phyloP scores from a whole-genome alignment of 2,888 invertebrate genomes.

The Mythimna lalbum region DNA sequence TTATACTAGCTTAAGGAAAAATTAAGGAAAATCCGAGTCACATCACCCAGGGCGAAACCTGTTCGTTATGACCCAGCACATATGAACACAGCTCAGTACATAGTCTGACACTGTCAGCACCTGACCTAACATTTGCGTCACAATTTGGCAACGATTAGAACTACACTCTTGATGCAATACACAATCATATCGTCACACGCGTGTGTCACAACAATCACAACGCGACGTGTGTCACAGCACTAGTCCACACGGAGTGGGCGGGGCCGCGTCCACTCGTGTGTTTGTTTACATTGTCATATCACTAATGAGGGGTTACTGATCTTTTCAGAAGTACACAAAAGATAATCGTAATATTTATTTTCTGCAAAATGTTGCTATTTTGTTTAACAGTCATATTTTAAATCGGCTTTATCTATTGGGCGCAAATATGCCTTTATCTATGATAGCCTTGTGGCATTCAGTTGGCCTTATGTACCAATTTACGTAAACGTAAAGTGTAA shows the following conservation, averaged over 20 bases:
- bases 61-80: not conserved
- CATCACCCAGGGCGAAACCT: too few relatives aligned
- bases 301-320: conserved; percentile 38
- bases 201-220: conserved; percentile 43
- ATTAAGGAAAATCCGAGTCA: not conserved
- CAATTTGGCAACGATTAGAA: conserved; percentile 25
- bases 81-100: not conserved
- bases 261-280: conserved; percentile 39
- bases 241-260: conserved; percentile 41
- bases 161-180: conserved; percentile 12
- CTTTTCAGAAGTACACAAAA: not conserved
- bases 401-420: too few relatives aligned
- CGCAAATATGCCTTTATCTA: not conserved
- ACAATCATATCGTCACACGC: conserved; percentile 27
- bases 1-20: too few relatives aligned
- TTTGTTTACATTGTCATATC: conserved; percentile 53
- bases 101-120: not conserved
- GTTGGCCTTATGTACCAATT: too few relatives aligned
- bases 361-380: not conserved
- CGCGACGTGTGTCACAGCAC: conserved; percentile 42
- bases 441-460: not conserved
- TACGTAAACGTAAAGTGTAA: too few relatives aligned
- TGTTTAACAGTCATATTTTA: not conserved
- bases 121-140: conserved; percentile 4
- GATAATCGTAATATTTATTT: not conserved